A percentile compares a stretch with the other conserved stretches of the same genome.
Conservation (phyloP, 2,888 invertebrate genomes). For the Drosophila nr. perissopoda region DNA sequence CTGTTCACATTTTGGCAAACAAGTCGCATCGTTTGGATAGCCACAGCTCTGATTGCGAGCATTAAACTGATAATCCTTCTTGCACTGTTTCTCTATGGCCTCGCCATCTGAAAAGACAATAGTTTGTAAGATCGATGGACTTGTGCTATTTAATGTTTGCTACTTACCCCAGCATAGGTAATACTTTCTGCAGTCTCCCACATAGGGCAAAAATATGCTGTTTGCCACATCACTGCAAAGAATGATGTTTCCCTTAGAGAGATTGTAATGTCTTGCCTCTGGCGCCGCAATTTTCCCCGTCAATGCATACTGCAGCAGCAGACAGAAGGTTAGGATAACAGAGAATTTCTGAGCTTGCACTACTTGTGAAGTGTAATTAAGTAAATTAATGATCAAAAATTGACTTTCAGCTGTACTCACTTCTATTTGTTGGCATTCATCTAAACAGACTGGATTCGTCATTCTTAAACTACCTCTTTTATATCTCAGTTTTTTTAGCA, state of each 20-base stretch:
- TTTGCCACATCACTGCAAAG: constrained; percentile 65
- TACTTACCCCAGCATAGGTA: constrained; percentile 68
- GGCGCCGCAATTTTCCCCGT: constrained; percentile 2
- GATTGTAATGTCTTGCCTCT: not conserved
- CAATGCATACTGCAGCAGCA: constrained; percentile 14
- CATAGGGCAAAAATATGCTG: constrained; percentile 68
- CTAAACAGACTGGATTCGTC: constrained; percentile 12
- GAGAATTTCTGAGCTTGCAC: constrained; percentile 27
- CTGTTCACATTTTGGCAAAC: constrained; percentile 52
- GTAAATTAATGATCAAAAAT: not conserved
- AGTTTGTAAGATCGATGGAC: not conserved
- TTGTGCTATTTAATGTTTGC: not conserved
- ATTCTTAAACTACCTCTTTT: constrained; percentile 12
- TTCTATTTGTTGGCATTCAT: constrained; percentile 15
- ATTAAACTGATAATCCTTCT: constrained; percentile 54
- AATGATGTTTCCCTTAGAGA: constrained; percentile 47
- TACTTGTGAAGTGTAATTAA: constrained; percentile 1
- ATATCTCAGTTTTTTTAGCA: constrained; percentile 23
- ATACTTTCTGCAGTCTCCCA: constrained; percentile 69
- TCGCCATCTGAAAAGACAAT: constrained; percentile 42
- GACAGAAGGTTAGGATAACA: not conserved
- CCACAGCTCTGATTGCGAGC: constrained; percentile 63
- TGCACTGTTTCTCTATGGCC: constrained; percentile 57
- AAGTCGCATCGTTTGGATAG: constrained; percentile 6
- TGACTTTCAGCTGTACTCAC: constrained; percentile 14